Percentiles rank a stretch among this genome's conserved stretches.
phyloP scores from a whole-genome alignment of 2,888 invertebrate species.

The Mycalesis mineus region DNA sequence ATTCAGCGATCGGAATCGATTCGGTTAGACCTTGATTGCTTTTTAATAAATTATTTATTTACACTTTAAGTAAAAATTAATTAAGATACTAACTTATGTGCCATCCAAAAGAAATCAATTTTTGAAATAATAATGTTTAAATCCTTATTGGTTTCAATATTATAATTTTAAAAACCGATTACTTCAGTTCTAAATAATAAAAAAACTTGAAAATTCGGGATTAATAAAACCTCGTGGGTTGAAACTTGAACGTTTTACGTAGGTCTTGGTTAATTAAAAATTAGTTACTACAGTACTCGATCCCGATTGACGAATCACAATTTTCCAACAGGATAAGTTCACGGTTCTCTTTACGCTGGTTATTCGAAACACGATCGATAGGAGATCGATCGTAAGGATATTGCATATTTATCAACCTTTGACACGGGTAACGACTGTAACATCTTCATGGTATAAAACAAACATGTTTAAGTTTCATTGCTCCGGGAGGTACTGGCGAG shows the following conservation, averaged over 20 bases:
- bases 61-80: too few relatives aligned
- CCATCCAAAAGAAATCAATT: too few relatives aligned
- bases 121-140: too few relatives aligned
- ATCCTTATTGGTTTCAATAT: too few relatives aligned
- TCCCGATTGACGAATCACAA: neutral
- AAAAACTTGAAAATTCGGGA: too few relatives aligned
- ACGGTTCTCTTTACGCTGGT: conserved; percentile 41
- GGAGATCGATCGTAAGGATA: conserved; percentile 66
- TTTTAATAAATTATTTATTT: too few relatives aligned
- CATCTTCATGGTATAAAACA: conserved; percentile 72
- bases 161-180: too few relatives aligned
- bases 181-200: too few relatives aligned
- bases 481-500: neutral
- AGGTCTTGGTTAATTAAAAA: neutral
- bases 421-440: conserved; percentile 74
- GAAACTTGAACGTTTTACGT: too few relatives aligned
- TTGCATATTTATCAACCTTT: conserved; percentile 79
- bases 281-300: neutral
- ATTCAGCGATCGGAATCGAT: neutral
- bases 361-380: conserved; percentile 65
- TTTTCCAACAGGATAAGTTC: conserved; percentile 20
- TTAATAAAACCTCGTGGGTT: too few relatives aligned
- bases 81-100: too few relatives aligned
- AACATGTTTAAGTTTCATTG: conserved; percentile 50
- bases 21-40: too few relatives aligned